These are phyloP conservation scores for Uloborus plumipes DNA, from an alignment of 2,888 invertebrate genomes.

Conservation along the genomic window DNA sequence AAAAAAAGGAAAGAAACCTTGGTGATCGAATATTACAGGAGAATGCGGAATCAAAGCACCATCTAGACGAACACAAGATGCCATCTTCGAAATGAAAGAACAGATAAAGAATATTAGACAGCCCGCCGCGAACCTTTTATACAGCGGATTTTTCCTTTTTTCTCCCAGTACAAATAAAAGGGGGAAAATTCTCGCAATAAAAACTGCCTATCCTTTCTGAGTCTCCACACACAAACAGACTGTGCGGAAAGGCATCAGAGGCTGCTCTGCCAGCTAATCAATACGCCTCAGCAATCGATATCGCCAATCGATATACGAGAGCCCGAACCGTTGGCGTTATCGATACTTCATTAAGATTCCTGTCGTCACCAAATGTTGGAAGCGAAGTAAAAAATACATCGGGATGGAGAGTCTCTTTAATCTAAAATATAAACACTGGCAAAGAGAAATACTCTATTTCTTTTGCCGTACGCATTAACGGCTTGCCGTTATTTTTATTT, in stretches of 20 bases:
- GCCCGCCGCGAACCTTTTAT: slow-evolving; percentile 55
- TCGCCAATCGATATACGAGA: slow-evolving; percentile 49
- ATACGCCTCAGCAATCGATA: slow-evolving; percentile 55
- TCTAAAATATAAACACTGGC: slow-evolving; percentile 59
- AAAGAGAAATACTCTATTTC: slow-evolving; percentile 43
- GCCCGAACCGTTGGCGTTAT: slow-evolving; percentile 60
- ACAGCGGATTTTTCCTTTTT: slow-evolving; percentile 42
- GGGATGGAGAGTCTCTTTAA: slow-evolving; percentile 48
- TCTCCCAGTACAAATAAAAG: slow-evolving; percentile 4
- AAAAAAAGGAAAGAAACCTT: not conserved
- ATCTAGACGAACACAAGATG: slow-evolving; percentile 41
- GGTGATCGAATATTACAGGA: slow-evolving; percentile 4
- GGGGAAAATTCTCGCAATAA: slow-evolving; percentile 27
- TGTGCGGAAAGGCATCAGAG: slow-evolving; percentile 47
- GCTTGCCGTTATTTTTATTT: slow-evolving; percentile 42
- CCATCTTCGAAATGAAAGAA: slow-evolving; percentile 49
- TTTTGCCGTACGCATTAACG: slow-evolving; percentile 58
- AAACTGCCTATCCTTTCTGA: slow-evolving; percentile 43
- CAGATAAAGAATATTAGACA: slow-evolving; percentile 53
- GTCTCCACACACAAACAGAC: slow-evolving; percentile 45
- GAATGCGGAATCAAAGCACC: not conserved
- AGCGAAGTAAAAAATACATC: slow-evolving; percentile 36
- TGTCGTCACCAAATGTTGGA: slow-evolving; percentile 60
- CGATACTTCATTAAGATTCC: slow-evolving; percentile 64
- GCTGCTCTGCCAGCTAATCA: slow-evolving; percentile 55